Percentiles rank a stretch among this genome's conserved stretches.
phyloP scores from a whole-genome alignment of 2,888 invertebrate species.

The Hydraecia micacea region DNA sequence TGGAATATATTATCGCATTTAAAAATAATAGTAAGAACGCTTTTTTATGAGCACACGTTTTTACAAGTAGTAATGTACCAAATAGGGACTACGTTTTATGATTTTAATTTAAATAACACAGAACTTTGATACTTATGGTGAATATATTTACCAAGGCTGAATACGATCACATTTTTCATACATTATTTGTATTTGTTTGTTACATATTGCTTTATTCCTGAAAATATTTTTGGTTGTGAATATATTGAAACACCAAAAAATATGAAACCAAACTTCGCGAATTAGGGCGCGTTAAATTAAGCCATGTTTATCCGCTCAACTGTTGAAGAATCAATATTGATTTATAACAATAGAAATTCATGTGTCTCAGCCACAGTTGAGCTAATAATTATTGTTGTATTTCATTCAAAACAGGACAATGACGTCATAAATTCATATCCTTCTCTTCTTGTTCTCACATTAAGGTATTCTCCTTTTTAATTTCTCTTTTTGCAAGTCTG shows the following conservation, averaged over 20 bases:
- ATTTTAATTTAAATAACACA: background rate
- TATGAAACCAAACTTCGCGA: background rate
- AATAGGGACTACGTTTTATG: background rate
- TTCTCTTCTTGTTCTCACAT: no score
- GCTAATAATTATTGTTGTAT: no score
- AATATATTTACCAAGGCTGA: background rate
- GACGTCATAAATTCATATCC: no score
- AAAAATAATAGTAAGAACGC: background rate
- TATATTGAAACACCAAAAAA: no score
- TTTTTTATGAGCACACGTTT: background rate
- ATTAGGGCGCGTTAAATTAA: no score
- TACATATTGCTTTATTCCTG: background rate
- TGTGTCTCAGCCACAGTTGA: no score
- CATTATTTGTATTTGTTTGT: background rate
- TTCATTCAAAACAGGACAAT: no score
- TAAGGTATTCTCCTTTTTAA: no score
- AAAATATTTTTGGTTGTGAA: background rate
- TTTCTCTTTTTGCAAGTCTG: no score
- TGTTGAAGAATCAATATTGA: no score
- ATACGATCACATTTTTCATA: background rate
- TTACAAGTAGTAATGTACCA: background rate
- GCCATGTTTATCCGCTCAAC: no score
- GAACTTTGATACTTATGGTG: background rate
- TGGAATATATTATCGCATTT: background rate
- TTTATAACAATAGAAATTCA: no score